phyloP scores from a whole-genome alignment of 2,888 invertebrate genomes.

The Epistrophe grossulariae region DNA sequence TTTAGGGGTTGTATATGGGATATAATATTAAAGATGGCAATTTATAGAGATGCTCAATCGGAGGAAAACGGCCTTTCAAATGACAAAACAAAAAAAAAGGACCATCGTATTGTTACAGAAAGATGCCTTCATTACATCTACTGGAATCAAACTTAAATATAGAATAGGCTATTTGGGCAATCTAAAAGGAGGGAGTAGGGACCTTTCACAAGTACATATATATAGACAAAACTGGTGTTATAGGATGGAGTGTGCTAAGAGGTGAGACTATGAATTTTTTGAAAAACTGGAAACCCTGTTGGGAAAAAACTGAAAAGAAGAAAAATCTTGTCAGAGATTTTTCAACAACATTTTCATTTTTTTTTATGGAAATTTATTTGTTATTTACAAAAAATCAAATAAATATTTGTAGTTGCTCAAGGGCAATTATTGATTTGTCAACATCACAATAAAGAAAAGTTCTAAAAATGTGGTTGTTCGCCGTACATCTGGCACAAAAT shows the following conservation, averaged over 20 bases:
- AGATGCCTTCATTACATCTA: neutral
- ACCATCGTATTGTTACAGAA: neutral
- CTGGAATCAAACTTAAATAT: neutral
- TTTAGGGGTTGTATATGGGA: neutral
- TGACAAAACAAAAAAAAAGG: neutral
- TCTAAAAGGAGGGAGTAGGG: neutral
- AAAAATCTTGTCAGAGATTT: too few relatives aligned
- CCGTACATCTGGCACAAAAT: too few relatives aligned
- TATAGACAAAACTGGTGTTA: neutral
- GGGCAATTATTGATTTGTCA: too few relatives aligned
- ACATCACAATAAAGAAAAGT: too few relatives aligned
- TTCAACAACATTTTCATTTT: too few relatives aligned
- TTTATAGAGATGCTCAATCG: constrained; percentile 14
- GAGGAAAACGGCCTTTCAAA: constrained; percentile 13
- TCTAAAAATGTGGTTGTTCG: too few relatives aligned
- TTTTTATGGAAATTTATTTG: too few relatives aligned
- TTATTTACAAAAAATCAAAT: too few relatives aligned
- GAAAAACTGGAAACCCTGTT: too few relatives aligned
- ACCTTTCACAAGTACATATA: neutral
- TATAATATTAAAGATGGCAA: neutral
- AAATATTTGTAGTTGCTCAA: too few relatives aligned
- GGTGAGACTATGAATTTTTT: neutral
- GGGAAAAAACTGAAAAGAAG: too few relatives aligned
- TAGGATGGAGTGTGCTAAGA: neutral
- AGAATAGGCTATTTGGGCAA: neutral